phyloP scores from a whole-genome alignment of 2,113 vertebrate genomes.

The Hemiprocne comata region DNA sequence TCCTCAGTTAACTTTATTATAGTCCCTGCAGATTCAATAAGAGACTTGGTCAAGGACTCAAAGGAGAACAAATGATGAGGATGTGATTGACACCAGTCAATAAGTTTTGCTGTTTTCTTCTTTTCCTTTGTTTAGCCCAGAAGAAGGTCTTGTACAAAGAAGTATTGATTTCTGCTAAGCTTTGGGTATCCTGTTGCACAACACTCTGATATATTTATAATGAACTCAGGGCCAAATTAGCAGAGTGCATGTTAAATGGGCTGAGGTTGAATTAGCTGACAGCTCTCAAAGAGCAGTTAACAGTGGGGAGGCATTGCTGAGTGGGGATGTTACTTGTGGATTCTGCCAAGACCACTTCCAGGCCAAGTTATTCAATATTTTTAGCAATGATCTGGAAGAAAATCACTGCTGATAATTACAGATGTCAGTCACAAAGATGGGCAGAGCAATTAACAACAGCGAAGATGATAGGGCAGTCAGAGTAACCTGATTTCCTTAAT shows the following conservation, averaged over 20 bases:
- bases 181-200: neutral
- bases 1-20: neutral
- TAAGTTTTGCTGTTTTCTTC: neutral
- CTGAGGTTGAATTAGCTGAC: neutral
- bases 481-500: neutral
- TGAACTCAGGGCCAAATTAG: neutral
- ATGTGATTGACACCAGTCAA: neutral
- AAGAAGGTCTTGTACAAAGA: neutral
- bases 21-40: neutral
- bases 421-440: neutral
- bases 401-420: neutral
- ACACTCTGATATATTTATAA: neutral
- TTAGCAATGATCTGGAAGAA: constrained; percentile 9
- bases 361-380: constrained; percentile 3
- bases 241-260: neutral
- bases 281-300: neutral
- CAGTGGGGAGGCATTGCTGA: neutral
- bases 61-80: rapidly evolving
- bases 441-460: neutral
- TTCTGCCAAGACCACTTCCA: constrained; percentile 16
- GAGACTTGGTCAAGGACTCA: neutral
- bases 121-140: neutral
- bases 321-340: neutral
- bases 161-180: neutral
- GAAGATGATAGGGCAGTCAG: neutral